Conservation (phyloP, 2,113 vertebrate species). For the Nanorana parkeri region DNA sequence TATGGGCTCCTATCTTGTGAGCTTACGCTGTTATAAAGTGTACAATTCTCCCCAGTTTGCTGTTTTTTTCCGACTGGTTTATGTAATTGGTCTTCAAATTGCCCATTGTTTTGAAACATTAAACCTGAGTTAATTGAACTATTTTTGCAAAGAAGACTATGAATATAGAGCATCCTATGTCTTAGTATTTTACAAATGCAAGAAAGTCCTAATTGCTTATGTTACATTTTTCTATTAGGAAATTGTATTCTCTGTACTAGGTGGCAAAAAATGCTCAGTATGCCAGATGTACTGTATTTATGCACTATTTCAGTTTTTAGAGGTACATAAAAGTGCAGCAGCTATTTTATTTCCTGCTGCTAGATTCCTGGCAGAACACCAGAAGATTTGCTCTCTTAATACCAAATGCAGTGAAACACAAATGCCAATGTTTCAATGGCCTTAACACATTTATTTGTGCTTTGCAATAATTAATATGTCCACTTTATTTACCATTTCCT, state of each 20-base stretch:
- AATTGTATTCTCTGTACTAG: background rate
- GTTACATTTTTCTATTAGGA: background rate
- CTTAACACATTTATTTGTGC: too few species aligned
- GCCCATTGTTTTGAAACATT: slow-evolving; percentile 78
- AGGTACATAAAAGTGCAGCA: background rate
- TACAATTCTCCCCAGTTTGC: slow-evolving; percentile 72
- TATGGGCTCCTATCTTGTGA: slow-evolving; percentile 70
- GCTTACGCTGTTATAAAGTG: slow-evolving; percentile 74
- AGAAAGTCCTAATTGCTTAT: slow-evolving; percentile 5
- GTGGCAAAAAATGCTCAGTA: background rate
- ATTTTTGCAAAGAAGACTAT: slow-evolving; percentile 71
- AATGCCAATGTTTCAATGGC: too few species aligned
- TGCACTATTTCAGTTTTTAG: background rate
- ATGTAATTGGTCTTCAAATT: slow-evolving; percentile 80
- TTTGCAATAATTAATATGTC: too few species aligned
- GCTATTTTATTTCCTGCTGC: background rate
- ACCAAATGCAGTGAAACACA: too few species aligned
- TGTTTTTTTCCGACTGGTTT: slow-evolving; percentile 73
- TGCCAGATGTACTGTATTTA: background rate
- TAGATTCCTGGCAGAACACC: background rate
- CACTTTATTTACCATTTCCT: too few species aligned
- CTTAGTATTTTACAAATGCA: slow-evolving; percentile 14
- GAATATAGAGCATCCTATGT: slow-evolving; percentile 65
- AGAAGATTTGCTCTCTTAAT: too few species aligned
- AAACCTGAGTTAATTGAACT: slow-evolving; percentile 73